Evolutionary conservation across 1,140 invertebrate species (phyloP).

Genomic region (Phymastichus coffea): DNA sequence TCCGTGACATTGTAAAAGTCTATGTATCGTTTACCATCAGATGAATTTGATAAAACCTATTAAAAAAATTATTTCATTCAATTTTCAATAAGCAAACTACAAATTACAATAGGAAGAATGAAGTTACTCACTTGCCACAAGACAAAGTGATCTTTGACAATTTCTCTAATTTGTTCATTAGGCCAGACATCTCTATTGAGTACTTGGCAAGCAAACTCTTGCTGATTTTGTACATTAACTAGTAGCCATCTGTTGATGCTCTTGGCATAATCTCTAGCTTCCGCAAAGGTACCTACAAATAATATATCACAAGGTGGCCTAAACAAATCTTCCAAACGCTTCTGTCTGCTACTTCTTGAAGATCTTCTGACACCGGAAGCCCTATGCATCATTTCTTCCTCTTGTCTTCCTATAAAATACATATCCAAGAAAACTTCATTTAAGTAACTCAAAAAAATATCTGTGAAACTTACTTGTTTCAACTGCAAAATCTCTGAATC

Average conservation of each 20-base stretch:
- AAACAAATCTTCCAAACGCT: slow-evolving; percentile 73
- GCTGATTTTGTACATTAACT: slow-evolving; percentile 76
- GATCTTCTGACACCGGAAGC: slow-evolving; percentile 47
- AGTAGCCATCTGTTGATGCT: slow-evolving; percentile 70
- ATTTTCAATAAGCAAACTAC: no score
- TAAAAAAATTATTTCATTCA: slow-evolving; percentile 18
- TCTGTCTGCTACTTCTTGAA: slow-evolving; percentile 40
- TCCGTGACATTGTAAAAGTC: slow-evolving; percentile 69
- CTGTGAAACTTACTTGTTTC: slow-evolving; percentile 59
- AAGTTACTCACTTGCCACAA: slow-evolving; percentile 78
- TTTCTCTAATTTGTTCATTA: slow-evolving; percentile 63
- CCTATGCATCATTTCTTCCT: slow-evolving; percentile 51
- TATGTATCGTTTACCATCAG: slow-evolving; percentile 68
- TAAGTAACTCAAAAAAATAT: no score
- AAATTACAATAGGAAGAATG: no score
- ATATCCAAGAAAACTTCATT: slow-evolving; percentile 10
- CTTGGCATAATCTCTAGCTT: slow-evolving; percentile 65
- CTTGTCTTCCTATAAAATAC: slow-evolving; percentile 51
- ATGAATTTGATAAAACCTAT: slow-evolving; percentile 68
- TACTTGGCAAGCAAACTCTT: slow-evolving; percentile 73
- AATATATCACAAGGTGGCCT: slow-evolving; percentile 74
- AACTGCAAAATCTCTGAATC: slow-evolving; percentile 67
- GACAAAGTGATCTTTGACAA: slow-evolving; percentile 73
- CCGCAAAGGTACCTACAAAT: slow-evolving; percentile 66
- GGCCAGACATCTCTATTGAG: slow-evolving; percentile 81